Base-by-base conservation (phyloP, 2,113 vertebrate genomes). In the Carassius carassius region DNA sequence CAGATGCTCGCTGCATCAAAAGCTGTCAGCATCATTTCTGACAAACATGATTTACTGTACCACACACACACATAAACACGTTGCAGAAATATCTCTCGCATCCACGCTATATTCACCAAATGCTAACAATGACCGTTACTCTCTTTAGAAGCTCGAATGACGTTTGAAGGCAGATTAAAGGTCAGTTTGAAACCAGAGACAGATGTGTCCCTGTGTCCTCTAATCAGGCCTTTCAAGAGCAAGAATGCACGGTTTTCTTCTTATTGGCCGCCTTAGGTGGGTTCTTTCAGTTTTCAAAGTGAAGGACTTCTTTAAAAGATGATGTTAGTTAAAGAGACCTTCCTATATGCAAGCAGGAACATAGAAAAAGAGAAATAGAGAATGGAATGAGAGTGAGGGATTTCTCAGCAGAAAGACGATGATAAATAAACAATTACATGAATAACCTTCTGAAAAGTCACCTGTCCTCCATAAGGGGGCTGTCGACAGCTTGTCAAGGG, bases 401-500 rank as follows among this genome's bases (percentile, higher is more conserved):
- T 83, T 73, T 78, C 41, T 58, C 85, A 84, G 65, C 70, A 86
- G 73, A 83, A 37, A 41, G 77, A 88, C 79, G 90, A 90, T 92
- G 92, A 94, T 92, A 94, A 95, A 96, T 95, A 94, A 96, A 94
- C 94, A 85, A 92, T 91, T 91, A 94, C 93, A 94, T 91, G 92
- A 93, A 94, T 92, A 94, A 94, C 93, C 95, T 91, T 96, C 95
- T 91, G 93, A 93, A 93, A 96, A 96, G 95, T 96, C 95, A 95
- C 95, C 94, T 93, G 94, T 94, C 92, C 90, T 93, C 95, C 94
- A 93, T 93, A 95, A 89, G 91, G 91, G 58, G 91, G 29, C 93
- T 92, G 93, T 94, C 92, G 91, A 97, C 96, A 95, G 96, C 95
- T 97, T 96, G 96, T 98, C 96, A 96, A 96, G 82, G 94, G 96